Evolutionary conservation across 1,140 invertebrate genomes (phyloP).

Genomic region (Papilio glaucus): DNA sequence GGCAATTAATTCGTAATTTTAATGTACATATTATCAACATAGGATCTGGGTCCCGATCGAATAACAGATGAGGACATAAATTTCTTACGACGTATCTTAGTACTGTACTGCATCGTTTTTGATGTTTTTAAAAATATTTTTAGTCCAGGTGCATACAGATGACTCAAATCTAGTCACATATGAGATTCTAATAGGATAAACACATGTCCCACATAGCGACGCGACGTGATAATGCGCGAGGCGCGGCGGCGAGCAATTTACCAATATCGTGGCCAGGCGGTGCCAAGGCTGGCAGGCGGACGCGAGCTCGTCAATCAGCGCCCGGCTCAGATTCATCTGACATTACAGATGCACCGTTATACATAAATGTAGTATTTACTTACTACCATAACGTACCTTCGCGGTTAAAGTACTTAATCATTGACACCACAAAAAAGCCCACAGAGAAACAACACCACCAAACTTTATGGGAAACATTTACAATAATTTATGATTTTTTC

Average conservation of each 20-base stretch:
- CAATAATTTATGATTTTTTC: too few species aligned
- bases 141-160: neutral
- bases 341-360: neutral
- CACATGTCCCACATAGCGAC: neutral
- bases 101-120: too few species aligned
- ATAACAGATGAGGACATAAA: too few species aligned
- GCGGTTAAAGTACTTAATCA: too few species aligned
- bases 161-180: neutral
- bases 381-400: too few species aligned
- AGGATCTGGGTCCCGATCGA: too few species aligned
- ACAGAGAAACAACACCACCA: too few species aligned
- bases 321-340: neutral
- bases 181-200: constrained; percentile 5
- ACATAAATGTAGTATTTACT: neutral
- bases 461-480: too few species aligned
- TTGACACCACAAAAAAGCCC: too few species aligned
- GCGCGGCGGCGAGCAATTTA: constrained; percentile 21
- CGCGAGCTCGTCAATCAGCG: constrained; percentile 10
- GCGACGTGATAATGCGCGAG: constrained; percentile 11
- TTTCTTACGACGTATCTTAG: too few species aligned
- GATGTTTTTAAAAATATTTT: neutral
- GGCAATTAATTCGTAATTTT: too few species aligned
- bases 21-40: too few species aligned
- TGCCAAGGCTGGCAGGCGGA: constrained; percentile 27
- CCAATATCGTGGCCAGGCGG: constrained; percentile 24